Percentiles rank a stretch among this genome's conserved stretches.
Conservation (phyloP, 2,888 invertebrate species). For the Entomobrya proxima region DNA sequence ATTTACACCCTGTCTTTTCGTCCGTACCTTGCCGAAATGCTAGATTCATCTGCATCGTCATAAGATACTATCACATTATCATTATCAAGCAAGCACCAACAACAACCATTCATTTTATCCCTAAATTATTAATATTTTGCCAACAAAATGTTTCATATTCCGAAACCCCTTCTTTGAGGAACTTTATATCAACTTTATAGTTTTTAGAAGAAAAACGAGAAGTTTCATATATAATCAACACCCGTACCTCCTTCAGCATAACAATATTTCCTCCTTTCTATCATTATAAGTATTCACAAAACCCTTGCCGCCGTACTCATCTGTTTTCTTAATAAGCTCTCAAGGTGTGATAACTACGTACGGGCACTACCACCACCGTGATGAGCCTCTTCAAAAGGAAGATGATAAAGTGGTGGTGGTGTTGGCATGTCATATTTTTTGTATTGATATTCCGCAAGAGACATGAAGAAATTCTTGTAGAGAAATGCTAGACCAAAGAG, state of each 20-base stretch:
- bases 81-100: conserved; percentile 7
- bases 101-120: conserved; percentile 23
- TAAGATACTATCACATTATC: background rate
- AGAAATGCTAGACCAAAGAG: background rate
- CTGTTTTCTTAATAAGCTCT: conserved; percentile 48
- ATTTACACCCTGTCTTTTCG: conserved; percentile 23
- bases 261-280: background rate
- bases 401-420: conserved; percentile 18
- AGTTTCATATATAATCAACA: conserved; percentile 21
- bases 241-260: background rate
- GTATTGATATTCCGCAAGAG: background rate
- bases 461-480: background rate
- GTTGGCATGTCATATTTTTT: conserved; percentile 28
- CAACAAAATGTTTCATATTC: background rate
- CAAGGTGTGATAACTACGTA: conserved; percentile 46
- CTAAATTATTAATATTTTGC: conserved; percentile 26
- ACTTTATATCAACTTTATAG: background rate
- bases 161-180: background rate
- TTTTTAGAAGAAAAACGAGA: background rate
- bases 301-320: background rate
- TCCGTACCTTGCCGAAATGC: background rate
- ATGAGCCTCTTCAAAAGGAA: conserved; percentile 21
- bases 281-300: background rate
- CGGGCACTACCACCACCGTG: no score
- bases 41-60: background rate